phyloP scores from a whole-genome alignment of 2,888 invertebrate genomes.

The Pelosia muscerda region DNA sequence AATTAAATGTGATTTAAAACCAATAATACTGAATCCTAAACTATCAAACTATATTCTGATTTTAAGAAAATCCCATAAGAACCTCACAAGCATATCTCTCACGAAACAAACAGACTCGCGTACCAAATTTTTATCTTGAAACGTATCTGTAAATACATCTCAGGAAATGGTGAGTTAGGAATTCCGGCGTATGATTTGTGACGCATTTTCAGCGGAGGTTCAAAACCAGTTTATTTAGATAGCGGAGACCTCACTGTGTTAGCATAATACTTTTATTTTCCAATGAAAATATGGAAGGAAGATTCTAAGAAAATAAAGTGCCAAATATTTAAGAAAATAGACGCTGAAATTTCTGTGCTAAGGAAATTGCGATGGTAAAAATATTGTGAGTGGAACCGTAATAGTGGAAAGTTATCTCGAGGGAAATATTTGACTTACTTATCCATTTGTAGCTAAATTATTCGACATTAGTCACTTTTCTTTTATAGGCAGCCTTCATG shows the following conservation, averaged over 20 bases:
- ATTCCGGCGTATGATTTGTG: conserved; percentile 88
- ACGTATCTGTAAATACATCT: conserved; percentile 52
- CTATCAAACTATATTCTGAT: neutral
- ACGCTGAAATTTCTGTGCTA: neutral
- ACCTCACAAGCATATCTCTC: neutral
- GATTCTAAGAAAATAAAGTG: conserved; percentile 21
- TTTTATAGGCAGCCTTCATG: neutral
- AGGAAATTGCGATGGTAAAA: conserved; percentile 2
- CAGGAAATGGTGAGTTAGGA: conserved; percentile 84
- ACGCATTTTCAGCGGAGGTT: conserved; percentile 58
- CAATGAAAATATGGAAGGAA: conserved; percentile 24
- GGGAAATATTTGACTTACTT: neutral
- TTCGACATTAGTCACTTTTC: neutral
- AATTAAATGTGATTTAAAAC: too few relatives aligned
- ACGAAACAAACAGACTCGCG: conserved; percentile 35
- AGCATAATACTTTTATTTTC: conserved; percentile 30
- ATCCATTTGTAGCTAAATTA: neutral
- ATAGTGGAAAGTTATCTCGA: neutral
- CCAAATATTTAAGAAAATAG: conserved; percentile 22
- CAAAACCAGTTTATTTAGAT: conserved; percentile 35
- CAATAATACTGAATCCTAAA: neutral
- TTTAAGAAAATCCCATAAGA: neutral
- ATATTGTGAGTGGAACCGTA: neutral
- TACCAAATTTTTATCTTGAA: conserved; percentile 29
- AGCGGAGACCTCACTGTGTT: conserved; percentile 26